Base-by-base conservation (phyloP, 2,797 vertebrate genomes). In the Pipistrellus pipistrellus region DNA sequence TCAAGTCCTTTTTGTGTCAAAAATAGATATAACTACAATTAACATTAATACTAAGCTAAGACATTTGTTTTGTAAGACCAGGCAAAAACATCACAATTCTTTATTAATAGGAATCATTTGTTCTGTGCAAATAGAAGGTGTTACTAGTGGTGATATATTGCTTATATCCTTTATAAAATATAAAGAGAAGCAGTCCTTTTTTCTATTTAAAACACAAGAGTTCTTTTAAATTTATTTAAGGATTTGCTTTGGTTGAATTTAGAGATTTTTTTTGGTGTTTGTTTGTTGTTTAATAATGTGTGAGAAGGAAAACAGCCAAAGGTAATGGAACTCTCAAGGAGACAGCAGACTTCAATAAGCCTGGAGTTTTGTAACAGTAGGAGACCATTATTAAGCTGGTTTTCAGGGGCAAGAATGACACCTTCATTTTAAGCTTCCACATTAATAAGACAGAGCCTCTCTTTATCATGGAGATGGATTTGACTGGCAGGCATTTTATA, bases 301-400 rank as follows among this genome's bases (percentile, higher is more conserved):
- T 91, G 11, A 85, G 68, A 84, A 89, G 77, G 44, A 94, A 93
- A 96, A 91, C 35, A 93, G 48, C 48, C 72, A 44, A 38, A 86
- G 41, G 53, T 76, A 89, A 86, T 55, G 41, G 53, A 85, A 75
- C 10, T 85, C 80, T 81, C 48, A 77, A 86, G 35, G 68, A 89
- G 32, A 88, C 12, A 76, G 66, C 13, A 71, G 44, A 64, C 48
- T 86, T 88, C 51, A 90, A 14, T 80, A 32, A 94, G 30, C 23
- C 12, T 30, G 15, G 27, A 82, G 23, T 13, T 93, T 71, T 87
- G 8, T 46, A 75, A 71, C 44, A 68, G 51, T 57, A 48, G 73
- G 23, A 92, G 35, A 46, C 11, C 32, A 73, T 88, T 77, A 78
- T 17, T 73, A 76, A 87, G 59, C 44, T 91, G 57, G 10, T 76